phyloP scores from a whole-genome alignment of 2,888 invertebrate genomes.

The Nemotelus pantherinus region DNA sequence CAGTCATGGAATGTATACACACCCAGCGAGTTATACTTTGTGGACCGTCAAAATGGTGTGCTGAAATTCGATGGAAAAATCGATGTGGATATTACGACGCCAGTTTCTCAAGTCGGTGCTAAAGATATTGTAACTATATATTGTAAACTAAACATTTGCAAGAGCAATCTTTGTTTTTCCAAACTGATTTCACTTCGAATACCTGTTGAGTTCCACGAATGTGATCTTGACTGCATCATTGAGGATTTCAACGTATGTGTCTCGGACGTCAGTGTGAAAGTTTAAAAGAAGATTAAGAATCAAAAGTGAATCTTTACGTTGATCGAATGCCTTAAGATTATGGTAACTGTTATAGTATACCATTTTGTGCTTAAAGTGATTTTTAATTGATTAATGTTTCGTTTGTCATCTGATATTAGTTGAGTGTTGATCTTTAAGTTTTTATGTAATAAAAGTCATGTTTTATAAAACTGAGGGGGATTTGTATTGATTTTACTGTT shows the following conservation, averaged over 20 bases:
- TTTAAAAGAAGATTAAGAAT: conserved; percentile 15
- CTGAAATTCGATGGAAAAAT: conserved; percentile 44
- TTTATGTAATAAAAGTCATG: no score
- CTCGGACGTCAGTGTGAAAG: conserved; percentile 35
- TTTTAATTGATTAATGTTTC: no score
- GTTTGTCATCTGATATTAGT: no score
- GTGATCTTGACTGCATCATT: conserved; percentile 50
- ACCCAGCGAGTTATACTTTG: conserved; percentile 50
- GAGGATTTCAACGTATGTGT: conserved; percentile 48
- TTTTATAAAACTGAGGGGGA: no score
- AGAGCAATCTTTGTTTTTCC: conserved; percentile 48
- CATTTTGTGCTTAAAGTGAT: no score
- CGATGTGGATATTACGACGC: conserved; percentile 49
- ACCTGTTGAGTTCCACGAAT: conserved; percentile 47
- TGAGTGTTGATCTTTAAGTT: no score
- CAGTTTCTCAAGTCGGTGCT: conserved; percentile 22
- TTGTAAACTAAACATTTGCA: conserved; percentile 51
- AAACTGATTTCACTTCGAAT: conserved; percentile 49
- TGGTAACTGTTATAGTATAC: no score
- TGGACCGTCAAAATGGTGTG: conserved; percentile 49
- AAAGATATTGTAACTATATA: conserved; percentile 46
- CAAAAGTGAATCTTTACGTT: background rate
- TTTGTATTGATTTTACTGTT: no score
- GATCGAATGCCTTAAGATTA: no score
- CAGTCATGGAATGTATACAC: conserved; percentile 66